Conservation (phyloP, 2,113 vertebrate species). For the Actenoides lindsayi region DNA sequence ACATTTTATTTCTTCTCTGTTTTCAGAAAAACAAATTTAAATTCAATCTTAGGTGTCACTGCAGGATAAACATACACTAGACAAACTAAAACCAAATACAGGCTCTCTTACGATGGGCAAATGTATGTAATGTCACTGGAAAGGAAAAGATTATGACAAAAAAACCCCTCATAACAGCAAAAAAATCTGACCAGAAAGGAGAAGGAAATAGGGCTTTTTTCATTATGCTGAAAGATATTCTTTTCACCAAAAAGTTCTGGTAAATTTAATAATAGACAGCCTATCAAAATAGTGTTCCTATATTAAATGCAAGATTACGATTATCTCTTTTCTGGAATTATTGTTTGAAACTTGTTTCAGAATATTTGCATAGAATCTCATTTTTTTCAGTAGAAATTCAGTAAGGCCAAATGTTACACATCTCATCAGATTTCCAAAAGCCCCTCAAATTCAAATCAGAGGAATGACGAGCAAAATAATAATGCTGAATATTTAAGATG, state of each 20-base stretch:
- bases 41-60: not conserved
- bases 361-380: not conserved
- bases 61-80: not conserved
- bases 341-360: not conserved
- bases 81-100: not conserved
- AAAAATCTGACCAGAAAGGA: not conserved
- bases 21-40: not conserved
- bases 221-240: not conserved
- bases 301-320: not conserved
- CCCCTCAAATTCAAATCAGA: not conserved
- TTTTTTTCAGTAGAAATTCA: not conserved
- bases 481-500: not conserved
- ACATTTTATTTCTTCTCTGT: not conserved
- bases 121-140: not conserved
- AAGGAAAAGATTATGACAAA: not conserved
- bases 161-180: not conserved
- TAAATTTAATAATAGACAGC: not conserved
- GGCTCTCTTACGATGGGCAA: not conserved
- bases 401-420: not conserved
- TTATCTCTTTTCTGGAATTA: not conserved
- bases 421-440: not conserved
- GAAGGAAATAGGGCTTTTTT: not conserved
- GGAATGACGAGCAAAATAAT: not conserved
- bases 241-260: not conserved
- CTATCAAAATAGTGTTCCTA: not conserved